Base-by-base conservation (phyloP, 2,888 invertebrate genomes). In the Drosophila austrosaltans region DNA sequence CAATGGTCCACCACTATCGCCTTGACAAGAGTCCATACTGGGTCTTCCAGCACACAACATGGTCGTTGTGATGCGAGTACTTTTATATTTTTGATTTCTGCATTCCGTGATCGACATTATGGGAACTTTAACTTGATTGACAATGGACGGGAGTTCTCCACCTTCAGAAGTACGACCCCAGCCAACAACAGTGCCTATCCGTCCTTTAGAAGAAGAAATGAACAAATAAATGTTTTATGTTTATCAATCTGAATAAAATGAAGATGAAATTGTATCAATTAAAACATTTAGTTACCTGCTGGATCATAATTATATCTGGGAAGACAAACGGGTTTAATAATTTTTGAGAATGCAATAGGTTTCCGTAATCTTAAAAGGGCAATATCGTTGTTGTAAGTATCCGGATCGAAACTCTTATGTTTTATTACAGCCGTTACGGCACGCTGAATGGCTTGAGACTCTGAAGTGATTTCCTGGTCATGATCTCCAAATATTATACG, bases 21-120 rank as follows among this genome's bases (percentile, higher is more conserved):
- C 97, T 92, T 97, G 97, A 86, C 97, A 97, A 0, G 97, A 97
- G 92, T 97, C 97, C 89, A 96, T 95, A 5, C 94, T 94, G 2
- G 96, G 96, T 75, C 95, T 94, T 12, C 97, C 97, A 7, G 97
- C 97, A 90, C 97, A 97, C 68, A 97, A 90, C 97, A 97, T 97
- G 87, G 96, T 96, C 65, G 94, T 93, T 7, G 97, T 97, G 77
- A 97, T 97, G 81, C 97, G 94, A 12, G 95, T 95, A 0, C 97
- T 96, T 68, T 96, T 94, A 89, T 97, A 97, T 92, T 97, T 97
- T 95, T 96, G 96, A 60, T 95, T 95, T 44, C 96, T 93, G 89
- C 97, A 97, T 91, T 97, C 96, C 2, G 93, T 93, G 62, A 96
- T 93, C 3, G 96, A 95, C 77, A 97, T 93, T 76, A 97, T 97